A percentile compares a stretch with the other conserved stretches of the same genome.
Evolutionary conservation across 2,797 vertebrate genomes (phyloP).

Genomic region (Paramormyrops hopkinsi): DNA sequence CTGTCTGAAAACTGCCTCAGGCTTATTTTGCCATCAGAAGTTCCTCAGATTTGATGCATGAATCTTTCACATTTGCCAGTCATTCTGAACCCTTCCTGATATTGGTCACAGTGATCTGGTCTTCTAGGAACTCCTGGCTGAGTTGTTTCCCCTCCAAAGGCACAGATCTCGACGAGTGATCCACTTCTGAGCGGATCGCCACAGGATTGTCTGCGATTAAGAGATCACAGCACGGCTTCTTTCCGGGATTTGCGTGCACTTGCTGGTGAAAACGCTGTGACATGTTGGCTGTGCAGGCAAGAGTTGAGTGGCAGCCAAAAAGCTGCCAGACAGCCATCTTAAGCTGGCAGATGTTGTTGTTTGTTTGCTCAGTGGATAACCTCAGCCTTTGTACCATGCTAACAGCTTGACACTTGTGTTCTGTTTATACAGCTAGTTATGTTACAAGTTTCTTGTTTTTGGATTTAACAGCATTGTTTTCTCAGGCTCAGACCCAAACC

Average conservation of each 20-base stretch:
- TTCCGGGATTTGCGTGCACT: neutral
- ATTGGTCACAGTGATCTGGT: neutral
- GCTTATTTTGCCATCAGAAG: neutral
- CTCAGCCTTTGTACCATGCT: neutral
- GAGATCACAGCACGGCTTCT: neutral
- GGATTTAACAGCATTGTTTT: neutral
- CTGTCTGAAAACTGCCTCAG: neutral
- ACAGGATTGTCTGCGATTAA: neutral
- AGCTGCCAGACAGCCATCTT: neutral
- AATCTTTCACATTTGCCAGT: neutral
- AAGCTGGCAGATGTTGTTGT: neutral
- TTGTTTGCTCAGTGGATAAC: neutral
- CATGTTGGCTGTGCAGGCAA: neutral
- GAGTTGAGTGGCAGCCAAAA: neutral
- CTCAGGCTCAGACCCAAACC: neutral
- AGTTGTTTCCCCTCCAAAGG: neutral
- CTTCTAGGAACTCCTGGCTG: neutral
- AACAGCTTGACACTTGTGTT: neutral
- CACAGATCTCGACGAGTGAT: neutral
- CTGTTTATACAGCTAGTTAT: neutral
- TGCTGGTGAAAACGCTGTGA: neutral
- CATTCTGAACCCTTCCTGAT: neutral
- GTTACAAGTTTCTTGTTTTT: neutral
- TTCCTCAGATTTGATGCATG: neutral
- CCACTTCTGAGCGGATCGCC: neutral